Conservation (phyloP, 1,140 invertebrate species). For the Chironomus tepperi region DNA sequence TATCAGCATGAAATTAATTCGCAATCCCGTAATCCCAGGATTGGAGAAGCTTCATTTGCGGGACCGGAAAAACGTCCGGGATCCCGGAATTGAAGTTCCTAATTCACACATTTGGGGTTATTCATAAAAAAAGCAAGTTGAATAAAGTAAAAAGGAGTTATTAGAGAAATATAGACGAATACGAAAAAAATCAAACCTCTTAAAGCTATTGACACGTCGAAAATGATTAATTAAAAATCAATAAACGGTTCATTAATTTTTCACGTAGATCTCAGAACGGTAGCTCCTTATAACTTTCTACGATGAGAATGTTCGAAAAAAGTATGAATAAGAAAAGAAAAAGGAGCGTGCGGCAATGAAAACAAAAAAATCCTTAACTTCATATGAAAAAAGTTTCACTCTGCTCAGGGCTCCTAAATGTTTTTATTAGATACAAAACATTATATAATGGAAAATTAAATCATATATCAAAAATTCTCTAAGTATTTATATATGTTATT, state of each 20-base stretch:
- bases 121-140: too few species aligned
- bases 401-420: neutral
- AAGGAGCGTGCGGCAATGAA: neutral
- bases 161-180: neutral
- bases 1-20: too few species aligned
- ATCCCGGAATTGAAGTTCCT: too few species aligned
- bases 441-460: neutral
- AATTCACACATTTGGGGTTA: too few species aligned
- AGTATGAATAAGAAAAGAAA: neutral
- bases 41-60: too few species aligned
- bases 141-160: neutral
- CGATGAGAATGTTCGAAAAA: neutral
- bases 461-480: neutral
- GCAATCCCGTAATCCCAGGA: too few species aligned
- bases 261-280: neutral
- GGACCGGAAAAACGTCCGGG: too few species aligned
- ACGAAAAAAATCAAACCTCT: neutral
- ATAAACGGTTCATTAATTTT: slow-evolving; percentile 19
- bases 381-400: neutral
- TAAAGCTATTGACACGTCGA: slow-evolving; percentile 12
- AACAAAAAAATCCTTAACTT: neutral
- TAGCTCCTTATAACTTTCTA: neutral
- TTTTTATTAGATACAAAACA: slow-evolving; percentile 14
- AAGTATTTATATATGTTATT: neutral
- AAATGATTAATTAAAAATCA: slow-evolving; percentile 24